Percentiles rank a stretch among this genome's conserved stretches.
These are phyloP conservation scores for Scaptomyza parva DNA, from an alignment of 2,888 invertebrate species.

Conservation along the genomic window DNA sequence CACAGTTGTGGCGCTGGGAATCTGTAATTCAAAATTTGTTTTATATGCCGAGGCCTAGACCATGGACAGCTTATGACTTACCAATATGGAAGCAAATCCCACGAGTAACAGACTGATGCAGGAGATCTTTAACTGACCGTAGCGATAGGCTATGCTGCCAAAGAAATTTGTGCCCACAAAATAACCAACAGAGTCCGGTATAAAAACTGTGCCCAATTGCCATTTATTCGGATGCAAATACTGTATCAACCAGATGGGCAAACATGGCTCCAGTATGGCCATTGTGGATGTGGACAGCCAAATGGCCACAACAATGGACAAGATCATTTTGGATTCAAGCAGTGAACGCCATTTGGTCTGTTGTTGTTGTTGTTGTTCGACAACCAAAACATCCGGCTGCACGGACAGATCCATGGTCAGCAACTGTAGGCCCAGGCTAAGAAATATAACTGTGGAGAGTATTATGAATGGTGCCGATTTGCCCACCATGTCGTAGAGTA, in stretches of 20 bases:
- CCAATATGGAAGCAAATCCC: conserved; percentile 88
- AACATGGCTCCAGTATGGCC: conserved; percentile 92
- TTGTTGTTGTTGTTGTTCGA: conserved; percentile 68
- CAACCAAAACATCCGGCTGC: conserved; percentile 77
- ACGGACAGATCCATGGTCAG: conserved; percentile 82
- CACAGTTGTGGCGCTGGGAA: conserved; percentile 88
- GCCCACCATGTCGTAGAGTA: conserved; percentile 91
- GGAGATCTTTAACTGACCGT: conserved; percentile 89
- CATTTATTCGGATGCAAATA: conserved; percentile 85
- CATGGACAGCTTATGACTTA: conserved; percentile 80
- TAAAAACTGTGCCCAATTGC: conserved; percentile 92
- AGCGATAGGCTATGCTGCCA: conserved; percentile 88
- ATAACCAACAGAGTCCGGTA: conserved; percentile 94
- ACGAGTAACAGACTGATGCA: conserved; percentile 88
- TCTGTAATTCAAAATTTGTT: conserved; percentile 80
- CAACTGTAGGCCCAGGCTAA: conserved; percentile 85
- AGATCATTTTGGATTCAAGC: conserved; percentile 87
- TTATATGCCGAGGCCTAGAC: too few species aligned
- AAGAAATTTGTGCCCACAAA: conserved; percentile 92
- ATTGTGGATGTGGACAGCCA: conserved; percentile 92
- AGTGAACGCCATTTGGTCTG: conserved; percentile 86
- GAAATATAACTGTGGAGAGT: conserved; percentile 87
- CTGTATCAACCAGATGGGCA: conserved; percentile 92
- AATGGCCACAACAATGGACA: conserved; percentile 89
- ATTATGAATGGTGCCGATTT: conserved; percentile 91